Percentiles rank a stretch among this genome's conserved stretches.
Evolutionary conservation across 2,113 vertebrate species (phyloP).

Genomic region (Cephalopterus ornatus): DNA sequence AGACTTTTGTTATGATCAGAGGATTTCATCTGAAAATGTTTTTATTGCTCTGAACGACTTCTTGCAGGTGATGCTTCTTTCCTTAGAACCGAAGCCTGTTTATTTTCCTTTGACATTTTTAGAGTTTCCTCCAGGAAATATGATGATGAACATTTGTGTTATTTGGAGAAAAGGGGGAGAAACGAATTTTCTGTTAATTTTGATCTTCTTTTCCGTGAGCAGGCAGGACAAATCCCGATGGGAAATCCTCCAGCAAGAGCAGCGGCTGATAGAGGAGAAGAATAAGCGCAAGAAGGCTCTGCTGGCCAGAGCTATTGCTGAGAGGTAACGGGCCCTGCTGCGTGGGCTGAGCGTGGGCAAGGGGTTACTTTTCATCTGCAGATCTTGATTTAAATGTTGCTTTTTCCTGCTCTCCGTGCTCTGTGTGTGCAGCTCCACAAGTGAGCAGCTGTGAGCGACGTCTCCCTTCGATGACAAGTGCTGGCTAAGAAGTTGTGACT

Average conservation of each 20-base stretch:
- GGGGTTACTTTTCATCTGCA: not conserved
- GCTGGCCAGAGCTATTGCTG: conserved; percentile 90
- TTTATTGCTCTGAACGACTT: not conserved
- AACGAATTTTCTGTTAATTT: conserved; percentile 10
- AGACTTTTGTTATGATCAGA: not conserved
- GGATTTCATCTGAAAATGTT: not conserved
- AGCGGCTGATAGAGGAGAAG: conserved; percentile 89
- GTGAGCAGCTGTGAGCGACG: not conserved
- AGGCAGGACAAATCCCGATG: conserved; percentile 88
- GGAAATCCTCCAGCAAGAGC: conserved; percentile 89
- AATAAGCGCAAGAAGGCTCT: conserved; percentile 95
- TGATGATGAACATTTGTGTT: not conserved
- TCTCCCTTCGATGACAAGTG: not conserved
- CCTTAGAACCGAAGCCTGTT: not conserved
- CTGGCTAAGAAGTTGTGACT: not conserved
- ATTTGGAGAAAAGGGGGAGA: not conserved
- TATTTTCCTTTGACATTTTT: not conserved
- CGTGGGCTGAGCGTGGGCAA: not conserved
- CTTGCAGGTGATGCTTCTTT: not conserved
- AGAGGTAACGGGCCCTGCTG: conserved; percentile 78
- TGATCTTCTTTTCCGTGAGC: conserved; percentile 10
- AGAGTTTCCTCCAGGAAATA: not conserved
- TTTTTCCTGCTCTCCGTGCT: not conserved
- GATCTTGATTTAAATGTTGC: not conserved
- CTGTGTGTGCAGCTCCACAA: not conserved